Conservation (phyloP, 2,888 invertebrate species). For the Tinea trinotella region DNA sequence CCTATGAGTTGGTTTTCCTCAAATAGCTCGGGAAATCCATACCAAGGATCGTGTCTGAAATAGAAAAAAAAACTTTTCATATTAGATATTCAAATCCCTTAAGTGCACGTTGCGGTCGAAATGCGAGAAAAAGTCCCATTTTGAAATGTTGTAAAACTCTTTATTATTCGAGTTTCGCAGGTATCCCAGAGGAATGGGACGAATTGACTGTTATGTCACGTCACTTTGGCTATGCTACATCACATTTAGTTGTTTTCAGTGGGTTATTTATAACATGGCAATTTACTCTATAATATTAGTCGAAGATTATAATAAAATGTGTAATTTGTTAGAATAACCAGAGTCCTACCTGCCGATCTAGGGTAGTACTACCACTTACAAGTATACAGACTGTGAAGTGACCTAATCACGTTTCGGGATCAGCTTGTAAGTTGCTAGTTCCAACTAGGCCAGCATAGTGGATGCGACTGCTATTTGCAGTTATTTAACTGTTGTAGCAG, state of each 20-base stretch:
- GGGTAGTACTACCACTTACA: too few species aligned
- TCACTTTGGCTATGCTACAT: background rate
- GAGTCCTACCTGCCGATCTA: too few species aligned
- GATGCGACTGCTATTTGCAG: too few species aligned
- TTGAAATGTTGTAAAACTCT: constrained; percentile 67
- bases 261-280: background rate
- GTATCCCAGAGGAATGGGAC: constrained; percentile 50
- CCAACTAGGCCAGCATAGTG: too few species aligned
- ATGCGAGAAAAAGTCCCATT: constrained; percentile 69
- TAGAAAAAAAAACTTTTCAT: constrained; percentile 59
- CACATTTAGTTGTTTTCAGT: background rate
- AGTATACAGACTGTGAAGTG: too few species aligned
- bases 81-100: constrained; percentile 72
- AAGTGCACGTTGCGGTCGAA: constrained; percentile 70
- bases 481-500: too few species aligned
- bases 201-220: constrained; percentile 30
- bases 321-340: too few species aligned
- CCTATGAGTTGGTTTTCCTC: background rate
- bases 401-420: too few species aligned
- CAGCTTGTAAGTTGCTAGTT: too few species aligned
- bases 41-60: constrained; percentile 7
- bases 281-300: too few species aligned
- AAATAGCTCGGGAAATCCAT: constrained; percentile 7
- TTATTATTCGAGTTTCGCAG: constrained; percentile 67
- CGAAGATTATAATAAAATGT: too few species aligned